Evolutionary conservation across 2,113 vertebrate species (phyloP).

Genomic region (Cryptoleucopteryx plumbea): DNA sequence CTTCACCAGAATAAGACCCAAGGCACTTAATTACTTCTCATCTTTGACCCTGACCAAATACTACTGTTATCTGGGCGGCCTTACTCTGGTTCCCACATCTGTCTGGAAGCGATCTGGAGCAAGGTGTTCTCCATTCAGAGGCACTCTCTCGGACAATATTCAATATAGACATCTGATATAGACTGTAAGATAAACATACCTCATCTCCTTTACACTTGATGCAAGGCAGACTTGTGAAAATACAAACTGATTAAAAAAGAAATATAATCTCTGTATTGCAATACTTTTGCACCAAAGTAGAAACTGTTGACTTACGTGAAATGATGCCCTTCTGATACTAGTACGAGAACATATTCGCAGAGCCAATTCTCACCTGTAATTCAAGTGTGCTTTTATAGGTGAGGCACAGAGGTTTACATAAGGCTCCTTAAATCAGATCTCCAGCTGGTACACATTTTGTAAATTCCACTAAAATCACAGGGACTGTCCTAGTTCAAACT

Average conservation of each 20-base stretch:
- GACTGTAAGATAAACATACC: not conserved
- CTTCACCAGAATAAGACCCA: not conserved
- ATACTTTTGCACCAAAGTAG: not conserved
- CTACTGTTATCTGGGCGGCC: not conserved
- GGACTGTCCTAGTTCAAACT: not conserved
- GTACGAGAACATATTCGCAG: not conserved
- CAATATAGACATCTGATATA: not conserved
- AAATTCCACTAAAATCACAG: not conserved
- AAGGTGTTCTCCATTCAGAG: not conserved
- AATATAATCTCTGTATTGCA: not conserved
- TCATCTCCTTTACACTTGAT: not conserved
- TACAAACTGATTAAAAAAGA: not conserved
- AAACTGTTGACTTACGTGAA: not conserved
- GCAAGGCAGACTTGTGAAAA: not conserved
- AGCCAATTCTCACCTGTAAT: not conserved
- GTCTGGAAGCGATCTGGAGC: not conserved
- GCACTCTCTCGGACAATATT: not conserved
- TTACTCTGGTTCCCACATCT: not conserved
- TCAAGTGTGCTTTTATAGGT: not conserved
- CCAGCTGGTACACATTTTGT: not conserved
- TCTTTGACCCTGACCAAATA: not conserved
- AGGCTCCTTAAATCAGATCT: not conserved
- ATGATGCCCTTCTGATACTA: not conserved
- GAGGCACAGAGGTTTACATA: not conserved
- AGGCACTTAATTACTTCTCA: not conserved